Evolutionary conservation across 1,140 invertebrate species (phyloP).

Genomic region (Saccostrea echinata): DNA sequence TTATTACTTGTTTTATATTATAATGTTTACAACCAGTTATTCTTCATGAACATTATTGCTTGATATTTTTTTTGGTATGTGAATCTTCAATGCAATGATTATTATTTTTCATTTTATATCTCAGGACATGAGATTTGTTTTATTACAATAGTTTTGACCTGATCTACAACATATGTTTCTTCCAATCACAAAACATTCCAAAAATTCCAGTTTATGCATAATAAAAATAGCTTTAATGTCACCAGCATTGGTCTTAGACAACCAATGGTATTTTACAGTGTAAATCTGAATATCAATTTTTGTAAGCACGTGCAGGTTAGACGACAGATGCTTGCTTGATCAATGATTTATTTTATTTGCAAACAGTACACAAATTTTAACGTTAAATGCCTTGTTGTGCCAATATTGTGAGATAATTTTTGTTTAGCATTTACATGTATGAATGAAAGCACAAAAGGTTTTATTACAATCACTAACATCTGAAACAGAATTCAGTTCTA

Average conservation of each 20-base stretch:
- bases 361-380: neutral
- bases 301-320: neutral
- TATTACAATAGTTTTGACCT: neutral
- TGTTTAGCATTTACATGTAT: neutral
- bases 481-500: too few species aligned
- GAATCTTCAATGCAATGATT: neutral
- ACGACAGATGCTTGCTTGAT: neutral
- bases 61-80: neutral
- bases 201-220: conserved; percentile 19
- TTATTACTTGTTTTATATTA: neutral
- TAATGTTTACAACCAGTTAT: neutral
- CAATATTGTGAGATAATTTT: neutral
- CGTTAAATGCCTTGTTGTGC: neutral
- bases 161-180: neutral
- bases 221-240: neutral
- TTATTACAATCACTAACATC: too few species aligned
- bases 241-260: conserved; percentile 11
- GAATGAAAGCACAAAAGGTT: neutral
- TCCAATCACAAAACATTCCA: conserved; percentile 8
- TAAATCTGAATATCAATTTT: neutral
- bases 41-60: neutral
- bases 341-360: neutral
- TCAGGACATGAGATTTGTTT: neutral
- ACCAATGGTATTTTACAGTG: neutral
- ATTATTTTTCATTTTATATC: neutral